Conservation (phyloP, 2,888 invertebrate genomes). For the Eudemis profundana region DNA sequence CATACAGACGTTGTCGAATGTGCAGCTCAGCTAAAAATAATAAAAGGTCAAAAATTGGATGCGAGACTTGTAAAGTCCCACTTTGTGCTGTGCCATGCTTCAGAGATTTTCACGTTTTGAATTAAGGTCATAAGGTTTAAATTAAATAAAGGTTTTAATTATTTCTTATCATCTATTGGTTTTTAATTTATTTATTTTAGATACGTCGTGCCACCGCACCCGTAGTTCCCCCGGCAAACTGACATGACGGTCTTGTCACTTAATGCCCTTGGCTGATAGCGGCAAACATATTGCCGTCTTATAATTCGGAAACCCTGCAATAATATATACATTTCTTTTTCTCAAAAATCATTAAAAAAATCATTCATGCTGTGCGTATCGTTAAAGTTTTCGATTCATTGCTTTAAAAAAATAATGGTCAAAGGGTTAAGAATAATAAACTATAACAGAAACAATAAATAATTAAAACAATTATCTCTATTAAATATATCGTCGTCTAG, state of each 20-base stretch:
- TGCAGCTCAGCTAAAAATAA: slow-evolving; percentile 24
- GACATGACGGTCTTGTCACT: slow-evolving; percentile 15
- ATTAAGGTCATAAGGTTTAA: background rate
- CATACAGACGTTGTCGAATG: slow-evolving; percentile 14
- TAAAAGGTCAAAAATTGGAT: slow-evolving; percentile 13
- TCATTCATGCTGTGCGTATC: slow-evolving; percentile 5
- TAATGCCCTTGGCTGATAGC: slow-evolving; percentile 15
- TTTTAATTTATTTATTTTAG: slow-evolving; percentile 7
- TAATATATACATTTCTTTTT: slow-evolving; percentile 14
- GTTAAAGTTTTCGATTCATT: slow-evolving; percentile 15
- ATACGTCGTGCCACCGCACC: slow-evolving; percentile 15
- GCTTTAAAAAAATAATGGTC: slow-evolving; percentile 17
- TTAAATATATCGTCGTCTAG: no score
- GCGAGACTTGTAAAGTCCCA: slow-evolving; percentile 11
- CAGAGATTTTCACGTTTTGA: slow-evolving; percentile 4
- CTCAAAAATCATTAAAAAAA: slow-evolving; percentile 8
- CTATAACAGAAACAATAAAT: no score
- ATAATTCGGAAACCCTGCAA: slow-evolving; percentile 12
- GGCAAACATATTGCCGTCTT: slow-evolving; percentile 14
- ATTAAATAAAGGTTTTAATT: slow-evolving; percentile 13
- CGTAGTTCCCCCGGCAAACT: slow-evolving; percentile 16
- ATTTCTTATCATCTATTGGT: slow-evolving; percentile 12
- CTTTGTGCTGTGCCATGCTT: slow-evolving; percentile 13
- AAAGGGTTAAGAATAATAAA: background rate
- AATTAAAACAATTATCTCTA: no score